Base-by-base conservation (phyloP, 2,888 invertebrate species). In the Lydus trimaculatus region DNA sequence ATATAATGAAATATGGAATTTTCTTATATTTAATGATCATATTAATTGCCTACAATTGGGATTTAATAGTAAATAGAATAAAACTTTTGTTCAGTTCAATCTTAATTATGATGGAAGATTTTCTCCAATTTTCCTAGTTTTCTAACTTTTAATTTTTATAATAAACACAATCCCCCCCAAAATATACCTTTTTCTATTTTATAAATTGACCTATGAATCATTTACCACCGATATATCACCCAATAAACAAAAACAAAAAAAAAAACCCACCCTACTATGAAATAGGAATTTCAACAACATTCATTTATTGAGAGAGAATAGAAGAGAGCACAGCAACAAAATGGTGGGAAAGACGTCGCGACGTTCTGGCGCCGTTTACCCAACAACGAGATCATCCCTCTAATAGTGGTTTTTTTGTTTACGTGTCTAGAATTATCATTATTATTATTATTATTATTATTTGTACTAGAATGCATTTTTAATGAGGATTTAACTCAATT, bases 291-390 rank as follows among this genome's bases (percentile, higher is more conserved):
- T 43, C 43, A 43, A 43, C 43, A 43, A 43, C 43, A 43, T 43
- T 43, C 43, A 43, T 43, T n/a, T 43, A 43, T 43, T 43, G 43
- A 17, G 43, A 43, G 43, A n/a, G n/a, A n/a, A n/a, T n/a, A n/a
- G 43, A 43, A n/a, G 11, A n/a, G n/a, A 43, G n/a, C n/a, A 17
- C 0, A 17, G 2, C 5, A n/a, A 4, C n/a, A 6, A 17, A n/a
- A 33, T 64, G 52, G 58, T 61, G 28, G 58, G 39, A 62, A 58
- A 64, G 66, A 64, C 59, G 59, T 59, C 59, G 59, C 59, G 59
- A 59, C 59, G 59, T 15, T 33, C 17, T 17, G 59, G 59, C 59
- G 59, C 59, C 59, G 59, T 31, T 33, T 43, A 5, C 43, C 43
- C n/a, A n/a, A n/a, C n/a, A 43, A 20, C 59, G 17, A 33, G 59